Base-by-base conservation (phyloP, 2,797 vertebrate genomes). In the Tolypeutes matacus region DNA sequence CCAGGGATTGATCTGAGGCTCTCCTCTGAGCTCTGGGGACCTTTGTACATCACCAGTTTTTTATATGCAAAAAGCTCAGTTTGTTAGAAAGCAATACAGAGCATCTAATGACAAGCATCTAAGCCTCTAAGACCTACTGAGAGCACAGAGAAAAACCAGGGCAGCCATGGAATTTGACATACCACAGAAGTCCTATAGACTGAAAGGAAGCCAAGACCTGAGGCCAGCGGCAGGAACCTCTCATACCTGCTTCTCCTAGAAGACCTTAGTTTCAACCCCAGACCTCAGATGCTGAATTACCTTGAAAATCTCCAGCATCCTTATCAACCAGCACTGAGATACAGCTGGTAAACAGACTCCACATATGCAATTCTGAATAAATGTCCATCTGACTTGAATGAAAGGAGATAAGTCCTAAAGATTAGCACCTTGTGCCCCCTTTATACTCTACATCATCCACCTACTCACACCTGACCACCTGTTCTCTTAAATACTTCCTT, bases 391-490 rank as follows among this genome's bases (percentile, higher is more conserved):
- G 1, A 53, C 51, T 8, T 27, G 69, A 72, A 73, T 0, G 5
- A 76, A 82, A 42, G n/a, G 4, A 56, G 34, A 46, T 31, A 11
- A n/a, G 29, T 5, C 15, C 67, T 93, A n/a, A 53, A 25, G 46
- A 36, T 0, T 3, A 65, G 72, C 4, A 11, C 10, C 6, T 7
- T 29, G 51, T 5, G 2, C 1, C 13, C 14, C 10, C 25, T 34
- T 34, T 15, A 11, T 31, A 31, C 29, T 31, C 62, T 64, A 27
- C 13, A 64, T 64, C 29, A 31, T 14, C 31, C 77, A 39, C 53
- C 62, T 14, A 49, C 18, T 39, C 78, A 10, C 8, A 14, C 23
- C 73, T 2, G 7, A 65, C 18, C 14, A 73, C 53, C 64, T 1
- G 3, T 5, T 1, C 39, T 39, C 39, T 39, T 39, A 39, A 39